Evolutionary conservation across 2,888 invertebrate genomes (phyloP), one percentile per base, ranked within the genome.

Genomic region (Lathronympha strigana): DNA sequence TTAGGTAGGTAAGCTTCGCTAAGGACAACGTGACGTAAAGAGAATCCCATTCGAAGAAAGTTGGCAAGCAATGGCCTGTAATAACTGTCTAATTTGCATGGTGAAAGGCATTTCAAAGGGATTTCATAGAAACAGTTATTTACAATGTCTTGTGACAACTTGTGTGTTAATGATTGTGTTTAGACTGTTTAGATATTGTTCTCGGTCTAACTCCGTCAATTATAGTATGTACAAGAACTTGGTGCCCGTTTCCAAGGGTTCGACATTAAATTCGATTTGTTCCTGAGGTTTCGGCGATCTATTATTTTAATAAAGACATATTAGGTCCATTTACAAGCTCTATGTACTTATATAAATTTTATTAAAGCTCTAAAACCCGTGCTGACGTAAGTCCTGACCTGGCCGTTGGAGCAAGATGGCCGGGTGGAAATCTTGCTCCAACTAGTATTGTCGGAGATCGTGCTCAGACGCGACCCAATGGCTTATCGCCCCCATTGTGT

Each of bases 401-500:
- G 43, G 19, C 54, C 40, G n/a, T n/a, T n/a, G n/a, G n/a, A n/a
- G n/a, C n/a, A n/a, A n/a, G n/a, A n/a, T n/a, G n/a, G n/a, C n/a
- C n/a, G n/a, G n/a, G n/a, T n/a, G n/a, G n/a, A n/a, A n/a, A 40
- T 55, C 40, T 57, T 31, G 43, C 45, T 43, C 38, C 31, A 31
- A 57, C 31, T 36, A 54, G 43, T 62, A 57, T 50, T 50, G 49
- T 63, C 40, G n/a, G 43, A 60, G 47, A 60, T 66, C 60, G 64
- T 64, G 60, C 47, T 47, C 2, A 53, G 58, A 23, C 40, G 47
- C 54, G 66, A 61, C 66, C 61, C 61, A 60, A 60, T 54, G 38
- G 15, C 60, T 66, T 66, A 66, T 66, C 66, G 49, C 38, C 11
- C n/a, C 55, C 25, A 61, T 66, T 66, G 60, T 61, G 47, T 54